phyloP scores from a whole-genome alignment of 2,888 invertebrate species.

The Yponomeuta plumbellus region DNA sequence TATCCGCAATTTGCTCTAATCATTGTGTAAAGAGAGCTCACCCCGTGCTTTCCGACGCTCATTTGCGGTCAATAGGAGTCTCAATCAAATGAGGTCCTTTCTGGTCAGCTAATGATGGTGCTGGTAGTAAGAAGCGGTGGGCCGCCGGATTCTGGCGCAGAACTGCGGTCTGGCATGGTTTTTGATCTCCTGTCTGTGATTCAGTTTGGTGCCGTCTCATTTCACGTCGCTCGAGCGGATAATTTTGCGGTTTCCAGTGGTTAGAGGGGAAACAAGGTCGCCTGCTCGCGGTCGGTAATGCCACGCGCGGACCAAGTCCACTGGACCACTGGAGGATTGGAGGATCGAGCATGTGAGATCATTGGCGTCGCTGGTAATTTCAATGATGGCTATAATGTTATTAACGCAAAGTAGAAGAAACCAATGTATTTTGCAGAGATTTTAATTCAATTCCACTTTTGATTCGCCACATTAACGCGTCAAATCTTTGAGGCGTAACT shows the following conservation, averaged over 20 bases:
- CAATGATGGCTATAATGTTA: too few species aligned
- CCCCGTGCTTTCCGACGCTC: slow-evolving; percentile 54
- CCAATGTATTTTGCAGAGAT: too few species aligned
- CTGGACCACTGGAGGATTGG: background rate
- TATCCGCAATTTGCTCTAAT: slow-evolving; percentile 64
- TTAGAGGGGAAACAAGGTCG: slow-evolving; percentile 39
- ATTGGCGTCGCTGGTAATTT: background rate
- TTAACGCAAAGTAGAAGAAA: too few species aligned
- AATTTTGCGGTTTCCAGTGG: slow-evolving; percentile 64
- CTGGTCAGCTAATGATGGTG: background rate
- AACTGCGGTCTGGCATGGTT: slow-evolving; percentile 57
- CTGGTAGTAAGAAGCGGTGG: slow-evolving; percentile 48
- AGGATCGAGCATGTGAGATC: background rate
- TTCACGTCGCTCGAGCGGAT: slow-evolving; percentile 65
- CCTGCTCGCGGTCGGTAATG: slow-evolving; percentile 22
- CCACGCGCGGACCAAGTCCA: slow-evolving; percentile 22
- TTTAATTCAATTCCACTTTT: too few species aligned
- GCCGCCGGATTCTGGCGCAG: slow-evolving; percentile 53
- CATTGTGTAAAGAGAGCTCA: slow-evolving; percentile 58
- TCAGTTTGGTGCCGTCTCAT: slow-evolving; percentile 35
- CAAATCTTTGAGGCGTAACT: too few species aligned
- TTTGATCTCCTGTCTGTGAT: slow-evolving; percentile 50
- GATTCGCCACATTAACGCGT: too few species aligned
- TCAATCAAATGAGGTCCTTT: background rate
- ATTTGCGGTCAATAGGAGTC: slow-evolving; percentile 49